Base-by-base conservation (phyloP, 2,797 vertebrate species). In the Carapus acus region DNA sequence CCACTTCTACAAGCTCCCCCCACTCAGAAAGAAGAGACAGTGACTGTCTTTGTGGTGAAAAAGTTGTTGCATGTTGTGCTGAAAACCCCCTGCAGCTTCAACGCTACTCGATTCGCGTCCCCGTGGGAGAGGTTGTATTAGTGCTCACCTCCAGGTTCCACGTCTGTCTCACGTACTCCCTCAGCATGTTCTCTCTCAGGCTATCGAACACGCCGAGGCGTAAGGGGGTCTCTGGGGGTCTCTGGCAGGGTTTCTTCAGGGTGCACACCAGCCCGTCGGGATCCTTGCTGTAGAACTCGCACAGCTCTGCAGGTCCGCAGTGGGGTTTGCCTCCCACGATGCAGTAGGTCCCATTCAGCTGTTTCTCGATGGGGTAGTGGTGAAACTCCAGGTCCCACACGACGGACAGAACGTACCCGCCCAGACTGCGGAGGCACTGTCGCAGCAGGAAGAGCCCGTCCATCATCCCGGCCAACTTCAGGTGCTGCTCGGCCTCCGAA, bases 91-190 rank as follows among this genome's bases (percentile, higher is more conserved):
- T 27, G 9, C 24, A 27, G 24, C 24, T 27, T 27, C 9, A 27
- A 27, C 9, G 24, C 24, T 9, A n/a, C n/a, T n/a, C n/a, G n/a
- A n/a, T n/a, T n/a, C n/a, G n/a, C n/a, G n/a, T n/a, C 24, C 24
- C 24, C 24, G 5, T 27, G 24, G 9, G 31, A 33, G 31, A 11
- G 31, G 9, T 33, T n/a, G n/a, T n/a, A n/a, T n/a, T n/a, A n/a
- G n/a, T n/a, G 19, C 84, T 86, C 82, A 98, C 96, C 92, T 97
- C 94, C 60, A 98, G 86, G 20, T 88, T 91, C 95, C 94, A 99
- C 0, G 90, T 94, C 63, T 94, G 92, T 52, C 87, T 88, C 53
- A 97, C 89, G 0, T 97, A 97, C 27, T 98, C 94, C 22, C 91
- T 88, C 71, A 98, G 84, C 94, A 98, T 97, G 62, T 92, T 93